These are phyloP conservation scores for Capromys pilorides DNA, from an alignment of 2,797 vertebrate genomes.

Conservation along the genomic window DNA sequence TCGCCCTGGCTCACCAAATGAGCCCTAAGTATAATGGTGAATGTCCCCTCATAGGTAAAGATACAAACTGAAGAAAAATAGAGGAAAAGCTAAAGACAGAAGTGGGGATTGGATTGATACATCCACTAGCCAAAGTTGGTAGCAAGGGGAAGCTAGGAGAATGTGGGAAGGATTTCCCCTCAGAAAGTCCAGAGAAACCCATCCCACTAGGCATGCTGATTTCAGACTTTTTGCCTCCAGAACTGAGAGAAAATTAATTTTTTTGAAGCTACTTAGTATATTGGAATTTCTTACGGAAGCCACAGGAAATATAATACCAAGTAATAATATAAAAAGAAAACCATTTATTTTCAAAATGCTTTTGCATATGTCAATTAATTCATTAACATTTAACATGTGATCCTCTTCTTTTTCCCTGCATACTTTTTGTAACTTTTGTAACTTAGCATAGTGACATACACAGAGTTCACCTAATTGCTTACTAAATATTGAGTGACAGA, in stretches of 20 bases:
- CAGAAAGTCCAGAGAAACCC: neutral
- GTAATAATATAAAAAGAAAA: constrained; percentile 13
- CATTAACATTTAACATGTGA: neutral
- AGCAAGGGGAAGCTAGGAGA: neutral
- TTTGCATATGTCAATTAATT: neutral
- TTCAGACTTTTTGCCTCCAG: neutral
- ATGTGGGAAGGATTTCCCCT: neutral
- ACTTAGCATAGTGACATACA: neutral
- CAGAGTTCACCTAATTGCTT: neutral
- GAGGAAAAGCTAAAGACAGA: neutral
- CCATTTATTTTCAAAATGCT: neutral
- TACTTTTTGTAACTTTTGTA: neutral
- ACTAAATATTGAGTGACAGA: constrained; percentile 23
- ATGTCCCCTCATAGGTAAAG: neutral
- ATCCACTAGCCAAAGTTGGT: rapidly evolving
- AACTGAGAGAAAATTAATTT: neutral
- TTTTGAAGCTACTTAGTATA: neutral
- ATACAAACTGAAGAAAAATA: neutral
- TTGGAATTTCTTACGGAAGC: neutral
- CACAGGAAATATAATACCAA: neutral
- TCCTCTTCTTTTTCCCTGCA: neutral
- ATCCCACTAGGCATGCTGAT: neutral
- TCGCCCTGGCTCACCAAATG: neutral
- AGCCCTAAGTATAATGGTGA: neutral
- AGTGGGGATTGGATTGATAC: neutral